Evolutionary conservation across 2,797 vertebrate species (phyloP).

Genomic region (Eutrigla gurnardus): DNA sequence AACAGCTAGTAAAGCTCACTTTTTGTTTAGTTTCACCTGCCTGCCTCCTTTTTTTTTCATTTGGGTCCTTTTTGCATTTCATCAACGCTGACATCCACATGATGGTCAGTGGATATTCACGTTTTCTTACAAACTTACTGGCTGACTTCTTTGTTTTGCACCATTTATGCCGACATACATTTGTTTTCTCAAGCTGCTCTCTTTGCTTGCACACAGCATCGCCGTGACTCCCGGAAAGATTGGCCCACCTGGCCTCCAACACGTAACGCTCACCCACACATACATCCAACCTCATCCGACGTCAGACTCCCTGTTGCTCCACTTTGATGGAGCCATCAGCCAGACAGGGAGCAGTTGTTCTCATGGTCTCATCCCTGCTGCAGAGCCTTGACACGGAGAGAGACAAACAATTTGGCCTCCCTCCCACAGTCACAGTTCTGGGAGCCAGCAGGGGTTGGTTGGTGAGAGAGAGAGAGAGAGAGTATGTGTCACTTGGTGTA

Average conservation of each 20-base stretch:
- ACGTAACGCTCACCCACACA: conserved; percentile 23
- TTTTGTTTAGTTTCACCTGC: no score
- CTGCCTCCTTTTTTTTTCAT: no score
- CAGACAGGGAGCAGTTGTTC: conserved; percentile 70
- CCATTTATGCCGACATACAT: not conserved
- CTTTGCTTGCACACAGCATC: conserved; percentile 24
- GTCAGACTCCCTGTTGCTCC: conserved; percentile 69
- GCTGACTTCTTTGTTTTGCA: conserved; percentile 2
- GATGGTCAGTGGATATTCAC: not conserved
- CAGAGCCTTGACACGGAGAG: conserved; percentile 69
- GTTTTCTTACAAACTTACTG: not conserved
- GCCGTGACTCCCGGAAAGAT: conserved; percentile 36
- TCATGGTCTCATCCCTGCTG: conserved; percentile 69
- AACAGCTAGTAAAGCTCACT: no score
- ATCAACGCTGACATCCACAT: not conserved
- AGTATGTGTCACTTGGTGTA: conserved; percentile 13
- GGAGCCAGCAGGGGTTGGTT: conserved; percentile 70
- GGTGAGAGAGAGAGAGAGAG: conserved; percentile 19
- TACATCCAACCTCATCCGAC: conserved; percentile 29
- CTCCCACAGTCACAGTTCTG: conserved; percentile 80
- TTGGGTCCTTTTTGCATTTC: no score
- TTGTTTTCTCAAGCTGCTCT: conserved; percentile 16
- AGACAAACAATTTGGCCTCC: conserved; percentile 84
- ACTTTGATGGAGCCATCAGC: conserved; percentile 77
- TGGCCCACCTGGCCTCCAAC: conserved; percentile 32